Evolutionary conservation across 2,888 invertebrate genomes (phyloP).

Genomic region (Physocephala rufipes): DNA sequence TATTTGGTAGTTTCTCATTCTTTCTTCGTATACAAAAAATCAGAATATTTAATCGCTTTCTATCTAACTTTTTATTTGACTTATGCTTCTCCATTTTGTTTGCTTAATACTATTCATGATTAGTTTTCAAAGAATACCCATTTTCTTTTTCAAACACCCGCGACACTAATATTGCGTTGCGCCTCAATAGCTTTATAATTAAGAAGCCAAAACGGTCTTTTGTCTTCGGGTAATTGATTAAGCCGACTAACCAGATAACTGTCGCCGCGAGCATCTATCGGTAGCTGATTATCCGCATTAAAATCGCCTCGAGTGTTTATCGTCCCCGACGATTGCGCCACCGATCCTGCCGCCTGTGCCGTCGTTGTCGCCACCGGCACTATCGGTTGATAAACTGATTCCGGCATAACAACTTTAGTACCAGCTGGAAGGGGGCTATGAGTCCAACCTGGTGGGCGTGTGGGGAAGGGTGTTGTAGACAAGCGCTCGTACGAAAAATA

Average conservation of each 20-base stretch:
- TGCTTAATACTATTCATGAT: neutral
- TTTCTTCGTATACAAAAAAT: too few species aligned
- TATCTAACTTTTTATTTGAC: too few species aligned
- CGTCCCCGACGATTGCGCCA: conserved; percentile 66
- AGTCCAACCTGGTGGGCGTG: neutral
- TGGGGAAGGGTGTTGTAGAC: conserved; percentile 41
- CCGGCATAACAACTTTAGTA: conserved; percentile 52
- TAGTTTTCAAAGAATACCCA: neutral
- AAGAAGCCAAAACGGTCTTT: conserved; percentile 78
- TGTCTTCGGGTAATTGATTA: conserved; percentile 72
- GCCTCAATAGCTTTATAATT: conserved; percentile 75
- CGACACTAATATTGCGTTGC: conserved; percentile 63
- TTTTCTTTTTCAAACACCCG: conserved; percentile 22
- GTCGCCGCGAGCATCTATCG: conserved; percentile 76
- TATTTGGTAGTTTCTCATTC: neutral
- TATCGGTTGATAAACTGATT: conserved; percentile 40
- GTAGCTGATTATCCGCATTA: conserved; percentile 72
- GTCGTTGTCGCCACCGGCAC: neutral
- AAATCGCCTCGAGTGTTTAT: conserved; percentile 74
- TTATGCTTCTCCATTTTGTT: neutral
- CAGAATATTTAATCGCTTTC: too few species aligned
- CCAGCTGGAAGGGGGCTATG: conserved; percentile 53
- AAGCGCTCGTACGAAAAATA: conserved; percentile 56
- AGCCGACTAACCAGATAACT: conserved; percentile 71
- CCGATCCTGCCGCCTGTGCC: conserved; percentile 12